These are phyloP conservation scores for Glyptemys insculpta DNA, from an alignment of 2,797 vertebrate genomes.

Conservation along the genomic window DNA sequence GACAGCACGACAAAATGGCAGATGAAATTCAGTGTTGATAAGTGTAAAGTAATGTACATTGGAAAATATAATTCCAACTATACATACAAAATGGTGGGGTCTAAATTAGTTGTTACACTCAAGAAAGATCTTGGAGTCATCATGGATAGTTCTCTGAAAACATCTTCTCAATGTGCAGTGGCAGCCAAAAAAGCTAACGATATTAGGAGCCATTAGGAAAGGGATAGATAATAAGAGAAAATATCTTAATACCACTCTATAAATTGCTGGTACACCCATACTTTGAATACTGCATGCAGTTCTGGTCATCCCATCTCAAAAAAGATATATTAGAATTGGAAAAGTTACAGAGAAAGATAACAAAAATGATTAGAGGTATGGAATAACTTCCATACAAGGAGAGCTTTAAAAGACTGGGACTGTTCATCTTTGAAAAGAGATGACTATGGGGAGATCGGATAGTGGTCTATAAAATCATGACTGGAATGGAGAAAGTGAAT, in stretches of 20 bases:
- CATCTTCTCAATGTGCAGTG: not conserved
- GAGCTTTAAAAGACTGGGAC: not conserved
- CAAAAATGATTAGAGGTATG: not conserved
- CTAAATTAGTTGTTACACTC: too few relatives aligned
- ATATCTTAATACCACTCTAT: not conserved
- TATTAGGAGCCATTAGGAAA: not conserved
- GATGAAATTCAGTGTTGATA: too few relatives aligned
- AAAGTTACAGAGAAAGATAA: not conserved
- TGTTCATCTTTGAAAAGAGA: not conserved
- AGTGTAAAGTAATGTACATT: too few relatives aligned
- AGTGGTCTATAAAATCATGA: not conserved
- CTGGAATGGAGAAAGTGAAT: not conserved
- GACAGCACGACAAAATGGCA: too few relatives aligned
- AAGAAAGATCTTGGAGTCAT: too few relatives aligned
- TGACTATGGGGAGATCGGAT: not conserved
- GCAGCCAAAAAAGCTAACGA: not conserved
- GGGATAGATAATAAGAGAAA: not conserved
- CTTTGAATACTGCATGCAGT: not conserved
- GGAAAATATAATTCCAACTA: too few relatives aligned
- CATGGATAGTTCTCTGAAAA: not conserved
- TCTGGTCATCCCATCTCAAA: not conserved
- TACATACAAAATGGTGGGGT: too few relatives aligned
- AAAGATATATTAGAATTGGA: not conserved
- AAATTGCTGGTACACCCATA: not conserved
- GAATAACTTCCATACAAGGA: not conserved